phyloP scores from a whole-genome alignment of 2,888 invertebrate species.

The Zele albiditarsus region DNA sequence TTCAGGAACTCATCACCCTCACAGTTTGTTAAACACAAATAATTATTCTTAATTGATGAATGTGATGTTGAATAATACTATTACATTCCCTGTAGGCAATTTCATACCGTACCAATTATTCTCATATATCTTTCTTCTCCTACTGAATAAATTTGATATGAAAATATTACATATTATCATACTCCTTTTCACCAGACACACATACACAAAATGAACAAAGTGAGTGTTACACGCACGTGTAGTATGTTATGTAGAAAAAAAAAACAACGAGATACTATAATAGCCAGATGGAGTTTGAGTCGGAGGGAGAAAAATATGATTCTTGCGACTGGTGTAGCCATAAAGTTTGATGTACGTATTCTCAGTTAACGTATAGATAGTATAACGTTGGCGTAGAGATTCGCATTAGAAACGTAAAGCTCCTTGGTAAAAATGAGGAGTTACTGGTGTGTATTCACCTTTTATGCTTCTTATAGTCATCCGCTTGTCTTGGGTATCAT shows the following conservation, averaged over 20 bases:
- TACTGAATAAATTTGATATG: too few relatives aligned
- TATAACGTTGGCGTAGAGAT: slow-evolving; percentile 31
- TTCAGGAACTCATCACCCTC: too few relatives aligned
- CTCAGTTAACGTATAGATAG: slow-evolving; percentile 37
- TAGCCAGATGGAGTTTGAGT: slow-evolving; percentile 20
- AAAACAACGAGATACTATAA: background rate
- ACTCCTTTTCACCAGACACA: background rate
- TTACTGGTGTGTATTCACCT: slow-evolving; percentile 51
- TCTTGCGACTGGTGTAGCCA: slow-evolving; percentile 47
- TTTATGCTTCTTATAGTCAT: slow-evolving; percentile 63
- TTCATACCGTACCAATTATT: too few relatives aligned
- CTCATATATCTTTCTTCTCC: too few relatives aligned
- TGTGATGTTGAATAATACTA: too few relatives aligned
- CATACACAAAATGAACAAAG: background rate
- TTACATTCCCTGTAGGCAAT: too few relatives aligned
- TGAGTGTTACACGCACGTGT: background rate
- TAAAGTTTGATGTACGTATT: slow-evolving; percentile 66
- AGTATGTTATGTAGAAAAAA: background rate
- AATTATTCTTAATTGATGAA: too few relatives aligned
- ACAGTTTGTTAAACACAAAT: too few relatives aligned
- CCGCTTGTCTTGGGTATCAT: slow-evolving; percentile 70
- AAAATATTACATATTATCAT: background rate
- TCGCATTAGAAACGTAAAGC: slow-evolving; percentile 58
- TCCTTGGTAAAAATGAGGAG: slow-evolving; percentile 58
- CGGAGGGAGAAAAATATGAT: slow-evolving; percentile 24